Base-by-base conservation (phyloP, 2,888 invertebrate genomes). In the Diarsia dahlii region DNA sequence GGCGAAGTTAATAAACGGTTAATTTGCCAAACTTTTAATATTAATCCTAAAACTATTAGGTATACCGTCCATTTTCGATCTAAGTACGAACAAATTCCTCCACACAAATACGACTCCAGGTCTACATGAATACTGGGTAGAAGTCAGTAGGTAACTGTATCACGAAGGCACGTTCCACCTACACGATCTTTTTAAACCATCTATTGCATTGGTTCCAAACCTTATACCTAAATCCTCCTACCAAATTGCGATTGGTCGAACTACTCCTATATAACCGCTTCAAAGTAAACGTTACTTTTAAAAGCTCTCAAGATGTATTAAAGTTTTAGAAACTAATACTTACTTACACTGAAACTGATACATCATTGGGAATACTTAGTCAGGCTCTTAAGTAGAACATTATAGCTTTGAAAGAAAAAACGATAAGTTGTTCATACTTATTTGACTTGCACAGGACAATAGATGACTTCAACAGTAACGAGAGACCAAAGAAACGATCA, bases 211-310 rank as follows among this genome's bases (percentile, higher is more conserved):
- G 80, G 52, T 23, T 71, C 58, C 23, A 23, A 3, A 50, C 15
- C 15, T 81, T 77, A 74, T 45, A 45, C 63, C n/a, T n/a, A 56
- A 81, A 81, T 34, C 50, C 20, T 23, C 0, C 20, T 64, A 18
- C 45, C 45, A 74, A 81, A 50, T 64, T 81, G 50, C 18, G 50
- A 64, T 56, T 81, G 81, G 56, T 62, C 23, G 52, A 50, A 39
- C 75, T 9, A 39, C 75, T 3, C 45, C n/a, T 28, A n/a, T n/a
- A n/a, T n/a, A 63, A 81, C 81, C 50, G 20, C 74, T 28, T 77
- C 75, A 64, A 56, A 81, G 63, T 12, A 75, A 74, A 74, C 48
- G 50, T 50, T 81, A 74, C 10, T 63, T 74, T 77, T 56, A 45
- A 45, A 64, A 56, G 54, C 77, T 81, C 50, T 81, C 76, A 75